Conservation (phyloP, 2,888 invertebrate genomes). For the Sarcophaga subvicina region DNA sequence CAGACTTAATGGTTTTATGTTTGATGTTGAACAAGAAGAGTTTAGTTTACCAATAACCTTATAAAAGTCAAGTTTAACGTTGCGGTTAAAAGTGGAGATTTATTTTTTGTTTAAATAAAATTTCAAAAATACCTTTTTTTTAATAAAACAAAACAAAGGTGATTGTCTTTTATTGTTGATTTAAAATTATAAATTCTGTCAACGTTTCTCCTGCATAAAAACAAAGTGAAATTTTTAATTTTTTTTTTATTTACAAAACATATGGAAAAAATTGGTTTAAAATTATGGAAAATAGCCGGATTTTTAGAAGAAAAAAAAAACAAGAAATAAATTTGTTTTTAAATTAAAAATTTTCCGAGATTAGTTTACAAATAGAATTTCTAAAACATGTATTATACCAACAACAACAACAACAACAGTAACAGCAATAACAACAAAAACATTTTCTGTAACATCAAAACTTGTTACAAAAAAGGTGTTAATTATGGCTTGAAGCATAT, state of each 20-base stretch:
- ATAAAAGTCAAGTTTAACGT: neutral
- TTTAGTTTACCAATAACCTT: neutral
- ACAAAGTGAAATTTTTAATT: conserved; percentile 51
- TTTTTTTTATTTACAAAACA: neutral
- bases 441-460: neutral
- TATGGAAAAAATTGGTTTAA: neutral
- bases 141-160: conserved; percentile 24
- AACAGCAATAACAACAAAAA: neutral
- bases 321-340: no score
- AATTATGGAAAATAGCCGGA: no score
- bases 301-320: no score
- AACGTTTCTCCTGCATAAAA: conserved; percentile 35
- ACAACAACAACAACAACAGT: neutral
- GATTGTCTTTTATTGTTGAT: conserved; percentile 28
- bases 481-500: conserved; percentile 37
- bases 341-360: no score
- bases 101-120: conserved; percentile 13
- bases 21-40: neutral
- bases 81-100: no score
- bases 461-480: conserved; percentile 43
- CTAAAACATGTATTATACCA: no score
- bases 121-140: neutral
- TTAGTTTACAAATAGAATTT: no score
- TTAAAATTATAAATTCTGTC: conserved; percentile 57
- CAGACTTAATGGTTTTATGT: neutral